Evolutionary conservation across 1,140 invertebrate genomes (phyloP).

Genomic region (Saccostrea echinata): DNA sequence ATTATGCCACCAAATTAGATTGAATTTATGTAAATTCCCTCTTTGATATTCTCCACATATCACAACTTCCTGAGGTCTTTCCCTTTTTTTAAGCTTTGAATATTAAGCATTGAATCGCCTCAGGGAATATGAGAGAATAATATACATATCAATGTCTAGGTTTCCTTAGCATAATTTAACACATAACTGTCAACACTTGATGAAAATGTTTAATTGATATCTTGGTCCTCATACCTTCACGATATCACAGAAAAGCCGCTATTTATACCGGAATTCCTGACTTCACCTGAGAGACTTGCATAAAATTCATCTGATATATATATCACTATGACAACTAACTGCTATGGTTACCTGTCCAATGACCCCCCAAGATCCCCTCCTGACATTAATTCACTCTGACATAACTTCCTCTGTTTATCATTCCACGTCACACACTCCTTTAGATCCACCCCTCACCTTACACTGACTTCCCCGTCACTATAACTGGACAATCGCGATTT

Average conservation of each 20-base stretch:
- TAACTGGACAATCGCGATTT: slow-evolving; percentile 26
- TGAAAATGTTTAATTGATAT: slow-evolving; percentile 32
- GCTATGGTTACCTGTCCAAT: background rate
- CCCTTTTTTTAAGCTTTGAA: slow-evolving; percentile 3
- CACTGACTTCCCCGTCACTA: background rate
- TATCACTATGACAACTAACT: background rate
- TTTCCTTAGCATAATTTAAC: slow-evolving; percentile 3
- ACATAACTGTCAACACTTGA: background rate
- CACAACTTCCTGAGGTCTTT: background rate
- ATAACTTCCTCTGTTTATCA: background rate
- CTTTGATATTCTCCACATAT: slow-evolving; percentile 18
- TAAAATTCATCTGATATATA: background rate
- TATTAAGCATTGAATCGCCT: slow-evolving; percentile 14
- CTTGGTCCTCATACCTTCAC: background rate
- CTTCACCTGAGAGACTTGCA: background rate
- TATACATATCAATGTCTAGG: background rate
- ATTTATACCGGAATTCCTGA: background rate
- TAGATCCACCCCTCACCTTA: background rate
- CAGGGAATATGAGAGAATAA: background rate
- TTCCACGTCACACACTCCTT: background rate
- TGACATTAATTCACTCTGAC: background rate
- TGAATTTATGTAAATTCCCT: slow-evolving; percentile 15
- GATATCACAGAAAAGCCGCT: background rate
- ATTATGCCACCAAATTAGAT: slow-evolving; percentile 18
- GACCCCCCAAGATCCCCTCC: background rate